Evolutionary conservation across 2,888 invertebrate genomes (phyloP), one percentile per base, ranked within the genome.

Genomic region (Stomorhina lunata): DNA sequence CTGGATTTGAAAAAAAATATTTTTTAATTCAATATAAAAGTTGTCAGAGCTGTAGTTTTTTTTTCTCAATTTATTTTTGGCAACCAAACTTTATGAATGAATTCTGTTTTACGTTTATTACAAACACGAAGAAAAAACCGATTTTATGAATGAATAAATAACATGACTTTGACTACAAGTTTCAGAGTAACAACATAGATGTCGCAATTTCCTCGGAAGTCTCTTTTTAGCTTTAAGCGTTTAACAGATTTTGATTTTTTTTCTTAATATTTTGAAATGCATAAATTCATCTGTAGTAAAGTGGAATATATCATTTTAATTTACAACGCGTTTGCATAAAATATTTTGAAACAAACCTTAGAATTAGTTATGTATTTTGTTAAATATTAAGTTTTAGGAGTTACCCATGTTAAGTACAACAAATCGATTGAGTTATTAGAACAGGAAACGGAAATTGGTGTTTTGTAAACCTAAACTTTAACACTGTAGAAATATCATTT

Each of bases 101-200:
- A 86, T 85, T 84, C 84, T 75, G 68, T 85, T 80, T 80, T 81
- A 84, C 87, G 86, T 84, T 85, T 78, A 66, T 65, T 80, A 69
- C 81, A 72, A 71, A 76, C 29, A 66, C 73, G 83, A 75, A 61
- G 80, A 72, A 22, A 73, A 55, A 71, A 78, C 69, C 50, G 63
- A 50, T 79, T 78, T 80, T 63, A 80, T 84, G 82, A 82, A 79
- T 79, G 82, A 82, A 79, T 79, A 79, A 82, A 78, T 75, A 76
- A 71, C 65, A 80, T 78, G 82, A 80, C 82, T 84, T 82, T 71
- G 81, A 78, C 71, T 82, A 82, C 82, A 76, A 76, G 79, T 79
- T 82, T 82, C 34, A 50, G 48, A 72, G 72, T 53, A 69, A 40
- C 55, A 75, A 22, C 68, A 73, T 71, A 53, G 69, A 81, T 84